phyloP scores from a whole-genome alignment of 1,140 invertebrate species.

The Bombus superbus region DNA sequence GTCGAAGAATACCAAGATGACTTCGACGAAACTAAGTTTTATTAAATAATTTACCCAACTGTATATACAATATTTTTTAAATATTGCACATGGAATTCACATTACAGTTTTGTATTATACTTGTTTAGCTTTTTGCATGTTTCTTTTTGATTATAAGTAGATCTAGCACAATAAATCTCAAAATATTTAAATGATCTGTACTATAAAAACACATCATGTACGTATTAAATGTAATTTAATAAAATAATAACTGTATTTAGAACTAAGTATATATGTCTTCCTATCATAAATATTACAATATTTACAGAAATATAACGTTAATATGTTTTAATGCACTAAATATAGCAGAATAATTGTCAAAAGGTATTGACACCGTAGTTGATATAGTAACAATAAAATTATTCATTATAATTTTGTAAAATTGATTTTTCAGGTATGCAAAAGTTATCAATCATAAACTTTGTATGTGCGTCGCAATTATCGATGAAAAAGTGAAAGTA shows the following conservation, averaged over 20 bases:
- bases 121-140: not conserved
- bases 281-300: not conserved
- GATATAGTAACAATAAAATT: not conserved
- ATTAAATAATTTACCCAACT: not conserved
- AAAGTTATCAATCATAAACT: too few species aligned
- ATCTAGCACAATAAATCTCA: not conserved
- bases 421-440: not conserved
- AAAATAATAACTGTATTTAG: not conserved
- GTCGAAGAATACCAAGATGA: conserved; percentile 89
- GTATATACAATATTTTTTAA: not conserved
- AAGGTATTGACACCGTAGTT: not conserved
- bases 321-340: not conserved
- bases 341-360: not conserved
- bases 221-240: not conserved
- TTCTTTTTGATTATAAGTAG: not conserved
- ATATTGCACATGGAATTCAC: not conserved
- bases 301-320: not conserved
- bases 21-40: conserved; percentile 87
- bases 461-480: not conserved
- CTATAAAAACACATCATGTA: not conserved
- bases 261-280: not conserved
- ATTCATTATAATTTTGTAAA: not conserved
- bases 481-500: conserved; percentile 20
- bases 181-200: not conserved
- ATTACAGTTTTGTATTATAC: not conserved